Evolutionary conservation across 2,888 invertebrate species (phyloP).

Genomic region (Molorchus minor): DNA sequence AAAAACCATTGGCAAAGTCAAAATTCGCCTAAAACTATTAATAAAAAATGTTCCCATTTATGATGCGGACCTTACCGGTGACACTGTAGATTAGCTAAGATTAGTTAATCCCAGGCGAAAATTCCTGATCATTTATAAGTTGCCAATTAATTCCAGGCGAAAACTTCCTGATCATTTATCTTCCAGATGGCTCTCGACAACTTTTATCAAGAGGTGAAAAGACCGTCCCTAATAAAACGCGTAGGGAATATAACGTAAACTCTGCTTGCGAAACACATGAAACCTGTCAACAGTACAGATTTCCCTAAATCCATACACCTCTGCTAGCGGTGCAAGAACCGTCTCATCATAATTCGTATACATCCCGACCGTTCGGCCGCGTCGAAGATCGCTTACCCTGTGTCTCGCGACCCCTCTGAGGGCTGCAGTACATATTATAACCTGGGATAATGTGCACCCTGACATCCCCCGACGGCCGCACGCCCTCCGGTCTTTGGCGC

Average conservation of each 20-base stretch:
- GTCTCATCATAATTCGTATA: constrained; percentile 68
- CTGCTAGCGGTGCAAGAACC: constrained; percentile 49
- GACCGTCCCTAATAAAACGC: background rate
- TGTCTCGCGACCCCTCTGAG: constrained; percentile 63
- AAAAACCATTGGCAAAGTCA: no score
- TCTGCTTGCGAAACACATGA: background rate
- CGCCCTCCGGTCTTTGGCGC: constrained; percentile 65
- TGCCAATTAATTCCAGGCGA: no score
- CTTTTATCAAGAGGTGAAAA: background rate
- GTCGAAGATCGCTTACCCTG: constrained; percentile 58
- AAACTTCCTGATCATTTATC: no score
- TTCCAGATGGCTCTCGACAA: no score
- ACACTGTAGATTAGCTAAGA: no score
- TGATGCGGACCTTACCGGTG: no score
- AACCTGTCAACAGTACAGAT: constrained; percentile 23
- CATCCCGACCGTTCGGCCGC: constrained; percentile 64
- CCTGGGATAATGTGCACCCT: constrained; percentile 78
- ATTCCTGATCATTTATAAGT: background rate
- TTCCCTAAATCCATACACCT: constrained; percentile 58
- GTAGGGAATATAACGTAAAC: background rate
- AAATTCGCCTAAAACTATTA: no score
- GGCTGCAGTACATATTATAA: constrained; percentile 74
- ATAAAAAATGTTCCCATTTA: no score
- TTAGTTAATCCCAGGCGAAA: no score
- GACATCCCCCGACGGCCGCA: constrained; percentile 69